These are phyloP conservation scores for Microctonus brassicae DNA, from an alignment of 2,888 invertebrate genomes.

Conservation along the genomic window DNA sequence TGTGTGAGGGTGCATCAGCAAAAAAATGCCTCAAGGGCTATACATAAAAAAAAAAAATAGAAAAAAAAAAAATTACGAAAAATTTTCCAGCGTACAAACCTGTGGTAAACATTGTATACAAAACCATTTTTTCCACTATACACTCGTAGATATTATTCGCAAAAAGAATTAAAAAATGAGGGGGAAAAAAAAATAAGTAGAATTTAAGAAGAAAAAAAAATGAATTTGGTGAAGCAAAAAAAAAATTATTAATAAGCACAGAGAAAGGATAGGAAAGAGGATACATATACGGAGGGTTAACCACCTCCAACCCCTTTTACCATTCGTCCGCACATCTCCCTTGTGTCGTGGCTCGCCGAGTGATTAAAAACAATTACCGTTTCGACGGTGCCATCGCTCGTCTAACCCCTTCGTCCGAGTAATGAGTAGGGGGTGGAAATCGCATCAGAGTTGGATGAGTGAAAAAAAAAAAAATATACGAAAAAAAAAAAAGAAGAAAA, in stretches of 20 bases:
- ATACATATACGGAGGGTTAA: constrained; percentile 47
- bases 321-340: constrained; percentile 39
- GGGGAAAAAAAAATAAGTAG: constrained; percentile 4
- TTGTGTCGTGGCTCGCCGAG: constrained; percentile 48
- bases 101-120: not conserved
- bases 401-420: constrained; percentile 46
- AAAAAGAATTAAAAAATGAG: not conserved
- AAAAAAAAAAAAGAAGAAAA: constrained; percentile 31
- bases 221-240: too few relatives aligned
- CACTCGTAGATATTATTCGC: too few relatives aligned
- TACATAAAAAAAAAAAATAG: not conserved
- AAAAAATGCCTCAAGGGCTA: not conserved
- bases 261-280: not conserved
- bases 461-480: constrained; percentile 23
- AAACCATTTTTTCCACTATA: too few relatives aligned
- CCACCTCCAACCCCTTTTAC: constrained; percentile 48
- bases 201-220: not conserved
- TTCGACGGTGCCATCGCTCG: constrained; percentile 52
- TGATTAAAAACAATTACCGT: constrained; percentile 68
- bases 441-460: constrained; percentile 20
- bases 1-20: not conserved
- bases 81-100: not conserved
- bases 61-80: not conserved
- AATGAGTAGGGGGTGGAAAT: constrained; percentile 50
- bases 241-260: not conserved